These are phyloP conservation scores for Callosobruchus maculatus DNA, from an alignment of 2,888 invertebrate species.

Conservation along the genomic window DNA sequence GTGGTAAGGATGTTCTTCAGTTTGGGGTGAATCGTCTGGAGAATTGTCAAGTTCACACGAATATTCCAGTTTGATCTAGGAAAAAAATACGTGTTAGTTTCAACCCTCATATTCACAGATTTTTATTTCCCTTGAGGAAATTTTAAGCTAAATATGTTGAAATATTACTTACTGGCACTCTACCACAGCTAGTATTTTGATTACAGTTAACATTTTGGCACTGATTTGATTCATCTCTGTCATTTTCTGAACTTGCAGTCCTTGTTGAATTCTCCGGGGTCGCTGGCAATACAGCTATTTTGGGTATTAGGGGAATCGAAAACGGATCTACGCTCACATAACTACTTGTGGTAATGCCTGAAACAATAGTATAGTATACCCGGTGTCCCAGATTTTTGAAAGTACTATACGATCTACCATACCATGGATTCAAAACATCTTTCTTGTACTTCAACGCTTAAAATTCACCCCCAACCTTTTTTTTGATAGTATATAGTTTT, in stretches of 20 bases:
- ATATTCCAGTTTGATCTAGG: slow-evolving; percentile 13
- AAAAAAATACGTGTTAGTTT: not conserved
- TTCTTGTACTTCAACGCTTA: no score
- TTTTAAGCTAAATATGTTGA: no score
- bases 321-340: slow-evolving; percentile 58
- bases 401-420: no score
- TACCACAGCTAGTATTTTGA: not conserved
- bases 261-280: slow-evolving; percentile 33
- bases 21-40: slow-evolving; percentile 66
- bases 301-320: slow-evolving; percentile 32
- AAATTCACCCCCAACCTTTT: no score
- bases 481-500: no score
- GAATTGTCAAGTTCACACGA: slow-evolving; percentile 60
- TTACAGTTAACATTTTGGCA: slow-evolving; percentile 19
- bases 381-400: no score
- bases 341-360: slow-evolving; percentile 56
- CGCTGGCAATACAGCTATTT: slow-evolving; percentile 33
- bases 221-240: slow-evolving; percentile 17
- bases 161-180: not conserved
- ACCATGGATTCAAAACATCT: no score
- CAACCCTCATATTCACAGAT: not conserved
- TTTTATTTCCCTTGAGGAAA: no score
- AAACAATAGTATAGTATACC: not conserved
- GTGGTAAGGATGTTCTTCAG: slow-evolving; percentile 72
- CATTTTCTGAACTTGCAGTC: slow-evolving; percentile 15